Evolutionary conservation across 2,113 vertebrate species (phyloP).

Genomic region (Xiphophorus maculatus): DNA sequence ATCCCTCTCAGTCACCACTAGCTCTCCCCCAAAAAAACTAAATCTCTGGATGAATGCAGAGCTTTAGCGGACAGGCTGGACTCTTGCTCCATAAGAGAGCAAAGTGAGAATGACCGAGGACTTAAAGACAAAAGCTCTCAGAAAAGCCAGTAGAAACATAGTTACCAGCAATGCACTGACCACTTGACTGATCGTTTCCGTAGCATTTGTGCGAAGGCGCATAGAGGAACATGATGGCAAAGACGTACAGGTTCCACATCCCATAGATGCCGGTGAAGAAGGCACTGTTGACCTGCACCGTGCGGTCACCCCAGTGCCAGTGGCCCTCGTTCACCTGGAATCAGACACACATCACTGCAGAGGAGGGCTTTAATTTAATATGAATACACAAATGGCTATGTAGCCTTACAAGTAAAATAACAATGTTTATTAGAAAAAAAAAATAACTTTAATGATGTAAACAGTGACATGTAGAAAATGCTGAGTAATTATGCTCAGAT

Average conservation of each 20-base stretch:
- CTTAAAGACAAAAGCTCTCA: not conserved
- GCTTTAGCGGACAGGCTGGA: slow-evolving; percentile 36
- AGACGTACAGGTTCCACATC: slow-evolving; percentile 99
- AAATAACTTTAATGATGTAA: too few relatives aligned
- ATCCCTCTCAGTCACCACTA: slow-evolving; percentile 18
- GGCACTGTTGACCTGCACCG: slow-evolving; percentile 92
- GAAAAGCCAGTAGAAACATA: not conserved
- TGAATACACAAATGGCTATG: too few relatives aligned
- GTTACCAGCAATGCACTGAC: slow-evolving; percentile 76
- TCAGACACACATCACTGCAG: too few relatives aligned
- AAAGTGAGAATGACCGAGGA: not conserved
- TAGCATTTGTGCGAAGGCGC: slow-evolving; percentile 97
- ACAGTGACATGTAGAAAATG: too few relatives aligned
- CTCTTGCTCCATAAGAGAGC: slow-evolving; percentile 22
- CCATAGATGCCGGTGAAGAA: slow-evolving; percentile 98
- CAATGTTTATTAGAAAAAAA: too few relatives aligned
- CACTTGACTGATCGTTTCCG: slow-evolving; percentile 89
- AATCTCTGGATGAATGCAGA: slow-evolving; percentile 45
- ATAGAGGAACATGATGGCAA: slow-evolving; percentile 97
- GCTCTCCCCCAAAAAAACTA: not conserved
- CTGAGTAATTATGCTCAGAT: too few relatives aligned
- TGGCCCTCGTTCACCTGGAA: slow-evolving; percentile 93
- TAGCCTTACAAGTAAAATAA: too few relatives aligned
- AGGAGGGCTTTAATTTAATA: too few relatives aligned
- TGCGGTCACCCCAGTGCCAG: slow-evolving; percentile 94